These are phyloP conservation scores for Mustela lutreola DNA, from an alignment of 2,113 vertebrate species.

Conservation along the genomic window DNA sequence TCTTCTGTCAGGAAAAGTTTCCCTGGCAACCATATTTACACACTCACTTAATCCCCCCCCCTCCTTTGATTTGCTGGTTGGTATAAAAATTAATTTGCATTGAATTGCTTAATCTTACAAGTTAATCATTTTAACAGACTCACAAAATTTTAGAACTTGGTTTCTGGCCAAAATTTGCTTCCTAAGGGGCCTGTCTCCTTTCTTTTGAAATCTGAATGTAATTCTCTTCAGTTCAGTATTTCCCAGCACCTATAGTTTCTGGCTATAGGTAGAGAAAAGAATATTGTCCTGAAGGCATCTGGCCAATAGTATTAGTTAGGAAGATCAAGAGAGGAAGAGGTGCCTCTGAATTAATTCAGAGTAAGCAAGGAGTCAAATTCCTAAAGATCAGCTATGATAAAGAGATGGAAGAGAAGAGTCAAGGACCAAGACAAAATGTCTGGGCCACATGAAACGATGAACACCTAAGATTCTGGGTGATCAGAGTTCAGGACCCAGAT, in stretches of 20 bases:
- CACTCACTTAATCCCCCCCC: conserved; percentile 8
- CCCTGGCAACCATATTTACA: conserved; percentile 68
- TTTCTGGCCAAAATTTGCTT: conserved; percentile 16
- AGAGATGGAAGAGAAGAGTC: background rate
- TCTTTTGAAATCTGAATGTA: conserved; percentile 45
- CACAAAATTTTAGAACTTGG: conserved; percentile 33
- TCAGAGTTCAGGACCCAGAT: background rate
- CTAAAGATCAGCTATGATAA: background rate
- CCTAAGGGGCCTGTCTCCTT: background rate
- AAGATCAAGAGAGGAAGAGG: conserved; percentile 38
- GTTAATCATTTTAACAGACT: conserved; percentile 57
- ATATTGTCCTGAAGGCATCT: background rate
- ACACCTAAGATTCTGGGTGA: background rate
- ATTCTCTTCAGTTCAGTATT: conserved; percentile 51
- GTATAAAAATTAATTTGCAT: conserved; percentile 68
- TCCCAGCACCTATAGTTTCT: conserved; percentile 49
- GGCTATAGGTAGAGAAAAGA: conserved; percentile 20
- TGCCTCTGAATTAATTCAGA: background rate
- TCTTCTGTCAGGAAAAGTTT: conserved; percentile 67
- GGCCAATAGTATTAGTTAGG: conserved; percentile 26
- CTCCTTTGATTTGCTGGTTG: conserved; percentile 53
- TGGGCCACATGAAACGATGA: background rate
- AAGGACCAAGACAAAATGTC: background rate
- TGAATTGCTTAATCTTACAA: conserved; percentile 61
- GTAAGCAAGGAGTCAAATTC: background rate